These are phyloP conservation scores for Netelia melanura DNA, from an alignment of 2,888 invertebrate genomes.

Conservation along the genomic window DNA sequence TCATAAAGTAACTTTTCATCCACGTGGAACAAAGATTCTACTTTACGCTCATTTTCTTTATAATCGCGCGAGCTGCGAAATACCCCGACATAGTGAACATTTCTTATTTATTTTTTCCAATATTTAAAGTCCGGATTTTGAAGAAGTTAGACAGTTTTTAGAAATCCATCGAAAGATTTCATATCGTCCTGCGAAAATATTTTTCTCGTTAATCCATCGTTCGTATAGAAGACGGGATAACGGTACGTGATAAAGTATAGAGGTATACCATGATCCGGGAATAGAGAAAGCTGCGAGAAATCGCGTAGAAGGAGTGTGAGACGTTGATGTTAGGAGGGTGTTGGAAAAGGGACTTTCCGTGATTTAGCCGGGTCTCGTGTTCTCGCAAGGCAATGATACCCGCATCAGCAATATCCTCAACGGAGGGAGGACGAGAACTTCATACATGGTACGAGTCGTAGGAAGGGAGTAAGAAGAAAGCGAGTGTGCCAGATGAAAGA, in stretches of 20 bases:
- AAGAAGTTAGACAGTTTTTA: not conserved
- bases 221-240: no score
- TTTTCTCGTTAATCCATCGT: no score
- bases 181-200: no score
- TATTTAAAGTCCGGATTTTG: not conserved
- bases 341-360: slow-evolving; percentile 66
- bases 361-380: slow-evolving; percentile 72
- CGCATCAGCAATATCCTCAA: slow-evolving; percentile 34
- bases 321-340: slow-evolving; percentile 26
- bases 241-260: not conserved
- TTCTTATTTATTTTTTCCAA: not conserved
- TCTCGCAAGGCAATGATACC: slow-evolving; percentile 70
- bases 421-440: slow-evolving; percentile 4
- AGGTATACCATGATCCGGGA: not conserved
- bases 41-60: not conserved
- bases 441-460: slow-evolving; percentile 24
- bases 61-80: not conserved
- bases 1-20: not conserved
- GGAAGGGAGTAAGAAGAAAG: not conserved
- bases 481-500: slow-evolving; percentile 14
- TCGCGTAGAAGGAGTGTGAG: slow-evolving; percentile 3
- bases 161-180: not conserved
- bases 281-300: not conserved
- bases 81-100: not conserved
- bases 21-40: not conserved